These are phyloP conservation scores for Trididemnum miniatum DNA, from an alignment of 23 tunicate genomes.

Conservation along the genomic window DNA sequence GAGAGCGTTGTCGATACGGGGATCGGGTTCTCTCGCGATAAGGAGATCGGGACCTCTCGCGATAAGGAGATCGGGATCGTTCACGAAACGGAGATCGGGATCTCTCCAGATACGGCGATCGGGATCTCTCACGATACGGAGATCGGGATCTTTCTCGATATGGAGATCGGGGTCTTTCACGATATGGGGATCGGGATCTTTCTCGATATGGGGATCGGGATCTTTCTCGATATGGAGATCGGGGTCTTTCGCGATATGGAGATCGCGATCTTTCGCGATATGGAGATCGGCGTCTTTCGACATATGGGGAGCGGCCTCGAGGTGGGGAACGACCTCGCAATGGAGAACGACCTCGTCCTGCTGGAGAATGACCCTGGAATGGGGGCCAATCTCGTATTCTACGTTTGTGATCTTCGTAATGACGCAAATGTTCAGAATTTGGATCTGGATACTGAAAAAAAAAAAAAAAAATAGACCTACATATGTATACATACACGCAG, in stretches of 20 bases:
- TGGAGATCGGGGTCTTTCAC: background rate
- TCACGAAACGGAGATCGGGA: constrained; percentile 33
- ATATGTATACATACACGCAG: too few species aligned
- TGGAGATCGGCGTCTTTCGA: background rate
- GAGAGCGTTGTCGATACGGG: background rate
- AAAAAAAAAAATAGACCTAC: too few species aligned
- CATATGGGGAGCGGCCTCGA: background rate
- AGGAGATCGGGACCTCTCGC: background rate
- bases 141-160: background rate
- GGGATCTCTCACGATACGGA: background rate
- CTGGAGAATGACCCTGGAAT: constrained; percentile 3
- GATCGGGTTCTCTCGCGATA: background rate
- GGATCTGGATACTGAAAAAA: constrained; percentile 42
- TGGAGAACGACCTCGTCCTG: constrained; percentile 2
- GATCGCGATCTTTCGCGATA: background rate
- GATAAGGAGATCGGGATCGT: background rate
- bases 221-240: background rate
- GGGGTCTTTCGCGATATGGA: background rate
- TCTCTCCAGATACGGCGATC: background rate
- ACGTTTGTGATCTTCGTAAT: background rate
- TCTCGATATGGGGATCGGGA: background rate
- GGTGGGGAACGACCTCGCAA: background rate
- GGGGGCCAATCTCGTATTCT: constrained; percentile 24
- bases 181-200: background rate
- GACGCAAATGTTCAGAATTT: background rate